Evolutionary conservation across 2,888 invertebrate species (phyloP).

Genomic region (Tillus elongatus): DNA sequence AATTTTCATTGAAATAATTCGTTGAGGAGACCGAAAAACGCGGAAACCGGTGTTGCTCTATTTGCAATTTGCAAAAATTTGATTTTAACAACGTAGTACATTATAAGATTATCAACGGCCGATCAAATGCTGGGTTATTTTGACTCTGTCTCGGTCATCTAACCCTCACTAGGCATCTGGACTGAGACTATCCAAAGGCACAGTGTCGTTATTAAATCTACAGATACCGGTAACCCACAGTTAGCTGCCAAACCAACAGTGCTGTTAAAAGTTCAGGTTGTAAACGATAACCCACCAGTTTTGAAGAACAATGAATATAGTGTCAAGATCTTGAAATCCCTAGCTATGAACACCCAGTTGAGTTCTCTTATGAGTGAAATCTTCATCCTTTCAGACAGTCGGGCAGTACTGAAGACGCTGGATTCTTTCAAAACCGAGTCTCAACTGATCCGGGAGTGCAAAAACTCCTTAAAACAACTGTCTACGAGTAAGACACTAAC

Average conservation of each 20-base stretch:
- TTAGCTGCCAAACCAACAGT: conserved; percentile 78
- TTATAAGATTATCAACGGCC: conserved; percentile 53
- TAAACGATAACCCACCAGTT: conserved; percentile 89
- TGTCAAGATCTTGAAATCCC: conserved; percentile 74
- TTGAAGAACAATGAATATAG: conserved; percentile 77
- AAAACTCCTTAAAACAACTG: too few species aligned
- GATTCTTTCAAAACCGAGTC: too few species aligned
- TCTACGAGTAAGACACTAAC: too few species aligned
- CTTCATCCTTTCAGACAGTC: too few species aligned
- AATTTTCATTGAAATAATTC: too few species aligned
- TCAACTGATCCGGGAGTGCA: too few species aligned
- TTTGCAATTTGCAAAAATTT: conserved; percentile 82
- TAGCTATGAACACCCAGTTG: conserved; percentile 77
- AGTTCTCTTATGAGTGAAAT: too few species aligned
- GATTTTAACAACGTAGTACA: conserved; percentile 72
- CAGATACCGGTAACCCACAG: conserved; percentile 71
- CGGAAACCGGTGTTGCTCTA: conserved; percentile 67
- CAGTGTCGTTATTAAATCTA: conserved; percentile 74
- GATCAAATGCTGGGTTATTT: conserved; percentile 49
- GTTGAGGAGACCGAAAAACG: conserved; percentile 92
- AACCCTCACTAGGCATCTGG: conserved; percentile 64
- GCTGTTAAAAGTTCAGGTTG: conserved; percentile 83
- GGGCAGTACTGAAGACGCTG: too few species aligned
- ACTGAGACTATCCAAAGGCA: conserved; percentile 87
- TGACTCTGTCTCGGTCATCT: conserved; percentile 58